phyloP scores from a whole-genome alignment of 2,888 invertebrate species.

The Heliconius hortense region DNA sequence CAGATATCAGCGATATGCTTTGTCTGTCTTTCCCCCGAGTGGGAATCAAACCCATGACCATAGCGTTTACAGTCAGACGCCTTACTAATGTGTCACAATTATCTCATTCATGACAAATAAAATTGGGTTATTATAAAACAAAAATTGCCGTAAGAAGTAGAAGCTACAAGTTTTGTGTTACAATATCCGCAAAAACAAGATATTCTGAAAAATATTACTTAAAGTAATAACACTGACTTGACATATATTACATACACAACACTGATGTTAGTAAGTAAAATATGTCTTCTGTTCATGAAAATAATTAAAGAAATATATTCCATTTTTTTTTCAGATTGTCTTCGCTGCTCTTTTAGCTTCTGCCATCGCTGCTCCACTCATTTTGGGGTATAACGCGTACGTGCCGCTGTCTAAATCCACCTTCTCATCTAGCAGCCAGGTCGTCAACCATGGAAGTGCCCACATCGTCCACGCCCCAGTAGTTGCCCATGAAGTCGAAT shows the following conservation, averaged over 20 bases:
- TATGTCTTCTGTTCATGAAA: too few relatives aligned
- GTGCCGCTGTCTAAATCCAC: constrained; percentile 58
- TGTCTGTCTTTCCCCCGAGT: too few relatives aligned
- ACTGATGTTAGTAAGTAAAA: too few relatives aligned
- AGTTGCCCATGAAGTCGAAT: constrained; percentile 44
- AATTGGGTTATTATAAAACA: too few relatives aligned
- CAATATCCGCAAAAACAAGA: not conserved
- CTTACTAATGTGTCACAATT: too few relatives aligned
- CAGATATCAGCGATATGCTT: not conserved
- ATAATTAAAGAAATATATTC: too few relatives aligned
- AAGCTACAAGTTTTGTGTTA: not conserved
- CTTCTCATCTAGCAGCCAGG: constrained; percentile 56
- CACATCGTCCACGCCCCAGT: constrained; percentile 51
- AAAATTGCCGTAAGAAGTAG: not conserved
- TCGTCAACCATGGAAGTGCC: constrained; percentile 60
- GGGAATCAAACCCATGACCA: too few relatives aligned
- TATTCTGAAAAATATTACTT: not conserved
- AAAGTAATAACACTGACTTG: not conserved
- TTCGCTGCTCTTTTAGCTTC: constrained; percentile 56
- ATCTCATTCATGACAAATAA: too few relatives aligned
- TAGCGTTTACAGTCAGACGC: too few relatives aligned
- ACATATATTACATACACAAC: not conserved
- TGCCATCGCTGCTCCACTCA: constrained; percentile 53
- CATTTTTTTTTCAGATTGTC: constrained; percentile 48
- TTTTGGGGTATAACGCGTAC: constrained; percentile 52